A percentile compares a stretch with the other conserved stretches of the same genome.
Conservation (phyloP, 2,797 vertebrate species). For the Brachyrhaphis roseni region DNA sequence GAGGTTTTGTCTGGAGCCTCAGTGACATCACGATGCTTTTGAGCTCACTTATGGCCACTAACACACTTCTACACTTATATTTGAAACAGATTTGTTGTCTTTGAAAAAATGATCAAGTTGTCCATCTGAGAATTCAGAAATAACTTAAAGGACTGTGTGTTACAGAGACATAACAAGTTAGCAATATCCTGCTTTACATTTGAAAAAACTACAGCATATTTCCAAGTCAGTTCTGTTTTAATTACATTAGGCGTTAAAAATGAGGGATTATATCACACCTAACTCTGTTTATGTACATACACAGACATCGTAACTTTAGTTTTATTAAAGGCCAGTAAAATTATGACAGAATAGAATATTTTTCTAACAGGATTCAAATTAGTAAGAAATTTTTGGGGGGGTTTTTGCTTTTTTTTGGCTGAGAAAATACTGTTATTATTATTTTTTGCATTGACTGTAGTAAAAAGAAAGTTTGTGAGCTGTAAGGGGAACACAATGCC, state of each 20-base stretch:
- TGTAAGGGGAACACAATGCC: background rate
- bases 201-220: background rate
- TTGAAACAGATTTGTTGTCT: background rate
- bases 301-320: background rate
- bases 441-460: constrained; percentile 1
- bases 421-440: background rate
- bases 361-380: background rate
- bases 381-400: no score
- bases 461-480: background rate
- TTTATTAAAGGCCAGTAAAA: background rate
- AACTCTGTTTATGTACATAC: background rate
- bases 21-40: constrained; percentile 58
- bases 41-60: background rate
- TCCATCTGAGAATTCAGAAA: background rate
- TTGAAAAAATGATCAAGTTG: background rate
- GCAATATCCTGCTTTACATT: background rate
- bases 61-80: background rate
- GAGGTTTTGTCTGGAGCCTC: constrained; percentile 53
- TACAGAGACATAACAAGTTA: background rate
- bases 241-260: background rate
- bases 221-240: background rate
- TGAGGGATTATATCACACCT: background rate
- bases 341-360: background rate
- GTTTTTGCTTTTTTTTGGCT: background rate
- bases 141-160: background rate